A percentile compares a stretch with the other conserved stretches of the same genome.
Evolutionary conservation across 2,113 vertebrate species (phyloP).

Genomic region (Colaptes auratus): DNA sequence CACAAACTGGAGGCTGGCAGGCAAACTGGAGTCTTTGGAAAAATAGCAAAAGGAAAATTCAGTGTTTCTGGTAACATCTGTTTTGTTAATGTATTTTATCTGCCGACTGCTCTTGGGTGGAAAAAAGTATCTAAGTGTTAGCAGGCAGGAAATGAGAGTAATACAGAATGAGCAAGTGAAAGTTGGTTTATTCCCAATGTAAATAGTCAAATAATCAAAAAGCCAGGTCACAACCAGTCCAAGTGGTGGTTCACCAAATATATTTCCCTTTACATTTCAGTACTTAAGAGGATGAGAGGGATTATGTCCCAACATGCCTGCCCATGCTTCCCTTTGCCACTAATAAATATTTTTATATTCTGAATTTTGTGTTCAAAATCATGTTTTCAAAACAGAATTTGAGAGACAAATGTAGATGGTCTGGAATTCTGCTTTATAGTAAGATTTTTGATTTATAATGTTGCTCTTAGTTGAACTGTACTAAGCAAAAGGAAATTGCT

Average conservation of each 20-base stretch:
- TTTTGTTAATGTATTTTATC: not conserved
- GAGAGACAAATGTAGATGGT: not conserved
- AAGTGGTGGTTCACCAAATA: slow-evolving; percentile 33
- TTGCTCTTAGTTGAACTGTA: slow-evolving; percentile 33
- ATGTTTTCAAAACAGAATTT: slow-evolving; percentile 47
- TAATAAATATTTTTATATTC: slow-evolving; percentile 54
- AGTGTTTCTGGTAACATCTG: slow-evolving; percentile 34
- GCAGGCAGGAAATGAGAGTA: slow-evolving; percentile 44
- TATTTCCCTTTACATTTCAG: slow-evolving; percentile 10
- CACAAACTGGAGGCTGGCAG: not conserved
- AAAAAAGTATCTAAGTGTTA: slow-evolving; percentile 52
- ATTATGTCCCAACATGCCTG: slow-evolving; percentile 20
- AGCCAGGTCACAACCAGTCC: slow-evolving; percentile 22
- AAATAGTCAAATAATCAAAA: slow-evolving; percentile 59
- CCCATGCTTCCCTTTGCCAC: slow-evolving; percentile 13
- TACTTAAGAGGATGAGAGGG: not conserved
- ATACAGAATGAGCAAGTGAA: slow-evolving; percentile 2
- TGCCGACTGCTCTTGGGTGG: not conserved
- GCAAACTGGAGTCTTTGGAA: not conserved
- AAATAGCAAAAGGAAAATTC: not conserved
- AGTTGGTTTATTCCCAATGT: slow-evolving; percentile 40
- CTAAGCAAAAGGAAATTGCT: slow-evolving; percentile 39
- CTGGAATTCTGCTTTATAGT: slow-evolving; percentile 49
- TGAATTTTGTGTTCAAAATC: slow-evolving; percentile 41
- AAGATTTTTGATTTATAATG: slow-evolving; percentile 42